Percentiles rank a stretch among this genome's conserved stretches.
Evolutionary conservation across 2,888 invertebrate species (phyloP).

Genomic region (Ochlodes sylvanus): DNA sequence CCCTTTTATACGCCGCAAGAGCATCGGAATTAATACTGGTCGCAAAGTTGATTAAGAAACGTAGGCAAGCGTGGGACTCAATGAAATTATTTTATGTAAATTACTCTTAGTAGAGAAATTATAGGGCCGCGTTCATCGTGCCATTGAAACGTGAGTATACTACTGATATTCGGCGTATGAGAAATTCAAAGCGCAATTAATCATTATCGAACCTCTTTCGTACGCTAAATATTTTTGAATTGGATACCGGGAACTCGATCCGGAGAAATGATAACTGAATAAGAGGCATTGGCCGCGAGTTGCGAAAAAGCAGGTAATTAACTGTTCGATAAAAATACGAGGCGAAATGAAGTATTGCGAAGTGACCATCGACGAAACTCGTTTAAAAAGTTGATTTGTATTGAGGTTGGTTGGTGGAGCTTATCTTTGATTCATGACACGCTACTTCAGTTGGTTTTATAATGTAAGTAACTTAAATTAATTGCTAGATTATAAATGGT

Average conservation of each 20-base stretch:
- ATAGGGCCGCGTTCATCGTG: slow-evolving; percentile 4
- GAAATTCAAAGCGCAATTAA: slow-evolving; percentile 53
- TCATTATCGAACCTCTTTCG: slow-evolving; percentile 56
- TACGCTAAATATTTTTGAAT: slow-evolving; percentile 64
- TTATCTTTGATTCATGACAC: slow-evolving; percentile 6
- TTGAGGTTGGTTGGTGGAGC: neutral
- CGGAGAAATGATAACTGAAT: slow-evolving; percentile 63
- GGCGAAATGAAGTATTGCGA: slow-evolving; percentile 18
- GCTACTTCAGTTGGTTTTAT: neutral
- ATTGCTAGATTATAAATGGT: too few relatives aligned
- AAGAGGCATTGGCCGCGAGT: slow-evolving; percentile 63
- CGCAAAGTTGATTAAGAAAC: slow-evolving; percentile 73
- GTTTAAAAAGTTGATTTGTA: slow-evolving; percentile 25
- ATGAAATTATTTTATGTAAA: slow-evolving; percentile 52
- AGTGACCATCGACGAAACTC: slow-evolving; percentile 17
- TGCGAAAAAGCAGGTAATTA: slow-evolving; percentile 56
- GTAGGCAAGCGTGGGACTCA: slow-evolving; percentile 59
- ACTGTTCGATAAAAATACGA: slow-evolving; percentile 21
- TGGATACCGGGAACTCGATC: slow-evolving; percentile 71
- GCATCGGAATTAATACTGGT: slow-evolving; percentile 64
- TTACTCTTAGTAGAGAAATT: slow-evolving; percentile 34
- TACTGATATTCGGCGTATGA: slow-evolving; percentile 14
- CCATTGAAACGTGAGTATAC: neutral
- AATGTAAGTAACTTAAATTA: too few relatives aligned
- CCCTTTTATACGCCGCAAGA: slow-evolving; percentile 67